Conservation (phyloP, 1,140 invertebrate genomes). For the Leptinotarsa texana region DNA sequence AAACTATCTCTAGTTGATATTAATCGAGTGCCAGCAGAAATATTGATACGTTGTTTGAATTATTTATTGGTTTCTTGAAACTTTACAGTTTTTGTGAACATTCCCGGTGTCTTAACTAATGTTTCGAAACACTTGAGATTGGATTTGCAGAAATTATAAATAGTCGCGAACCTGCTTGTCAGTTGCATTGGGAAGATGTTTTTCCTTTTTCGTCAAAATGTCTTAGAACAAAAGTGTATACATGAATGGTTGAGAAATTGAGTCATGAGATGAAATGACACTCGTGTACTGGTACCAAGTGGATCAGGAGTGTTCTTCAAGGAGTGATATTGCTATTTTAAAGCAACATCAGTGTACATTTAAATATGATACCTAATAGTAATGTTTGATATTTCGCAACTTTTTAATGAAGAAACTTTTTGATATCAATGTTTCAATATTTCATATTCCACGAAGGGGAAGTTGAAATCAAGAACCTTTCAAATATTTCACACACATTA, state of each 20-base stretch:
- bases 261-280: neutral
- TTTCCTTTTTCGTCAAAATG: constrained; percentile 5
- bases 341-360: no score
- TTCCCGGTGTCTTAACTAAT: neutral
- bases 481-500: no score
- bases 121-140: neutral
- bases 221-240: neutral
- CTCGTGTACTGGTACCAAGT: neutral
- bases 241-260: neutral
- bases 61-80: neutral
- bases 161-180: neutral
- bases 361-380: no score
- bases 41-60: neutral
- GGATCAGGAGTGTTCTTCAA: no score
- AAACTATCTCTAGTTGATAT: neutral
- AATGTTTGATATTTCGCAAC: no score
- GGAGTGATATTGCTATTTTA: no score
- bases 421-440: no score
- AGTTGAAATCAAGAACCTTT: no score
- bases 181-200: neutral
- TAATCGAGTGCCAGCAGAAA: neutral
- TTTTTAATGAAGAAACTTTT: no score
- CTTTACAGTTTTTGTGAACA: neutral
- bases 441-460: no score
- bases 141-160: neutral